Base-by-base conservation (phyloP, 2,888 invertebrate genomes). In the Nomada ruficornis region DNA sequence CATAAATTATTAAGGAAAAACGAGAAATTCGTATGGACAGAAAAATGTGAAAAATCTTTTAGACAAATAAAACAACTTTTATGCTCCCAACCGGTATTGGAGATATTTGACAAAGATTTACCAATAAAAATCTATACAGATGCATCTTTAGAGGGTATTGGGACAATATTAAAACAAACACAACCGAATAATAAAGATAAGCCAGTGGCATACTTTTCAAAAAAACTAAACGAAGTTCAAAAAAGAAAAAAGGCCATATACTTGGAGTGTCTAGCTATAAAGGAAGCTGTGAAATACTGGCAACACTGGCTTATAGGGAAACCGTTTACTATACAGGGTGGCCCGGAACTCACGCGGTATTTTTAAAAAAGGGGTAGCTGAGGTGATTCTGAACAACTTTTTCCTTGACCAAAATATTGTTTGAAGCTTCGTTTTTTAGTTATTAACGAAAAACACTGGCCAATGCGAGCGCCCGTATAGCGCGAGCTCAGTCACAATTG, bases 81-180 rank as follows among this genome's bases (percentile, higher is more conserved):
- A 18, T 62, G 62, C n/a, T 42, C 62, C 7, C 44, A 62, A 29
- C 44, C 62, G 44, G n/a, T 18, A 5, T 42, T 42, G 20, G 7
- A 18, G 4, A 20, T 18, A n/a, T 36, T n/a, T 18, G 29, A 62
- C n/a, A 42, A n/a, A 10, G 20, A 20, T 20, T 5, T 20, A 55
- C 54, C 5, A 2, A 55, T 55, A 55, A 54, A 20, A 20, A 55
- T 55, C n/a, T 62, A 20, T 44, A 62, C 62, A 42, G 62, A 62
- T 62, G 62, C 62, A 62, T n/a, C n/a, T 15, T 42, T 44, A 42
- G 10, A n/a, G 20, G 62, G 62, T 10, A 18, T 62, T n/a, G 62
- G 62, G 10, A 5, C 54, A 4, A 10, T 55, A n/a, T 7, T 55
- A 55, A 55, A 55, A 20, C 54, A 55, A n/a, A n/a, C 20, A 20